Base-by-base conservation (phyloP, 2,113 vertebrate genomes). In the Mandrillus leucophaeus region DNA sequence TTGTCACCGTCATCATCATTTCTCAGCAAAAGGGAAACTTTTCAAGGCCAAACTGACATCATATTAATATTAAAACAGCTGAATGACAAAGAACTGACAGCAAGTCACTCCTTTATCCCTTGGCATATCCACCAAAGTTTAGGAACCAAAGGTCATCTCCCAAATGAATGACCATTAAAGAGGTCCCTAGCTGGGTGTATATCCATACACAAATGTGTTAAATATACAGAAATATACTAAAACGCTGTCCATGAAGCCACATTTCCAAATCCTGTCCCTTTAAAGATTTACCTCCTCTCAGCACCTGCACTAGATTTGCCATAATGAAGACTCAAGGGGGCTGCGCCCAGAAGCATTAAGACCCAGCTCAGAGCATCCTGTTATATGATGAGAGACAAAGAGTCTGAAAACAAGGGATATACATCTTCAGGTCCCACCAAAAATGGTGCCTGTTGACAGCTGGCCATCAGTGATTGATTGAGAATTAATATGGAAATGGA, bases 401-500 rank as follows among this genome's bases (percentile, higher is more conserved):
- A 95, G 80, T 80, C 73, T 94, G 64, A 70, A 93, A 93, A 96
- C 81, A 80, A 87, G 95, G 80, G 27, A 86, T 38, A 97, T 97
- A 92, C 76, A 97, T 97, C 95, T 97, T 96, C 50, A 22, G 66
- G 50, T 66, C 20, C 93, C 85, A 97, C 88, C 96, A 88, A 81
- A 95, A 95, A 52, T 0, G 38, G 70, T 43, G 88, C 76, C 83
- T 90, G 96, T 2, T 95, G 97, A 93, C 97, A 97, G 93, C 96
- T 5, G 81, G 96, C 9, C 9, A 0, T 78, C 90, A 52, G 84
- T 96, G 97, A 97, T 78, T 38, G 97, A 98, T 91, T 90, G 93
- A 95, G 95, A 97, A 97, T 96, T 95, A 96, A 96, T 88, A 96
- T 82, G 95, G 96, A 97, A 97, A 96, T 93, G 75, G 95, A 97